Base-by-base conservation (phyloP, 2,113 vertebrate species). In the Plectropomus leopardus region DNA sequence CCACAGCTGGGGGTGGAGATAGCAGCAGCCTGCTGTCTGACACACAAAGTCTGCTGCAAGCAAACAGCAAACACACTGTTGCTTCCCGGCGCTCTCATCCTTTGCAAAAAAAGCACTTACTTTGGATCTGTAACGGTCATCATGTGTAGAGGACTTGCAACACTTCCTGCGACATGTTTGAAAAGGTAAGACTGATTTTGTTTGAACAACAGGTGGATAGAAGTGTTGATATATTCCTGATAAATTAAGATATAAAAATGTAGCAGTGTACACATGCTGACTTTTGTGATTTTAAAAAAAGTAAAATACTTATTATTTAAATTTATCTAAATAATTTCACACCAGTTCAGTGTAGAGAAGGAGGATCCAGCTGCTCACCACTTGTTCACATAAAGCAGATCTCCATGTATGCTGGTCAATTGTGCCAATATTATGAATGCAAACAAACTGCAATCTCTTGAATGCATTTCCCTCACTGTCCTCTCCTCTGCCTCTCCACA, bases 91-190 rank as follows among this genome's bases (percentile, higher is more conserved):
- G 15, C 58, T 69, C 54, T 47, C 34, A 3, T 54, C 11, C 44
- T 32, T 70, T 15, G 28, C 34, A 55, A 7, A 50, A 53, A 13
- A 34, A 48, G 13, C 0, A 14, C 51, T 47, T 57, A 79, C 54
- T 81, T 61, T 68, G 78, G 85, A 89, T 80, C 60, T 74, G 48
- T 83, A 67, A 47, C 26, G 3, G 32, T 42, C 87, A 94, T 85
- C 88, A 99, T 99, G 98, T 99, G 98, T 90, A 97, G 96, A 90
- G 97, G 98, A 92, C 96, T 98, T 0, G 96, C 97, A 30, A 96
- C 96, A 0, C 95, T 98, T 61, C 97, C 97, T 40, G 96, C 97
- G 44, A 97, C 97, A 82, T 99, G 98, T 94, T 89, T 98, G 84
- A 97, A 95, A 96, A 97, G 97, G 98, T 99, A 96, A 93, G 95